Evolutionary conservation across 2,113 vertebrate species (phyloP).

Genomic region (Clarias magur): DNA sequence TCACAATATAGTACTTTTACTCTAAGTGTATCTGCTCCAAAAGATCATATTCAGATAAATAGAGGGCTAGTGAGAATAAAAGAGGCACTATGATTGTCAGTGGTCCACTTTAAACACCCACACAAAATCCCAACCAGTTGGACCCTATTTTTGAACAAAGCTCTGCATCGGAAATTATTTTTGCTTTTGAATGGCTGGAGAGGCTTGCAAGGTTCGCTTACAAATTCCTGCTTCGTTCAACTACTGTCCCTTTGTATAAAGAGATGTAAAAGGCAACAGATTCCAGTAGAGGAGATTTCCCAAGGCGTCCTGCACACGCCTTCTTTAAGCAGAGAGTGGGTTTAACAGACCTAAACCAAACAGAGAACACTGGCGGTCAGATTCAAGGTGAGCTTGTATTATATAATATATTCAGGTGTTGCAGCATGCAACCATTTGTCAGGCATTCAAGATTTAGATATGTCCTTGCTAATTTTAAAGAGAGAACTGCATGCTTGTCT

Average conservation of each 20-base stretch:
- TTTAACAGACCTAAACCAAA: conserved; percentile 29
- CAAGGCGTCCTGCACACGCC: conserved; percentile 53
- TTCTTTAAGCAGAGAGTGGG: neutral
- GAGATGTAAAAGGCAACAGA: conserved; percentile 54
- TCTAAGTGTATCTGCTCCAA: conserved; percentile 51
- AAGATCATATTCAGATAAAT: conserved; percentile 45
- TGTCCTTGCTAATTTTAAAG: conserved; percentile 60
- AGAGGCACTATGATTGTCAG: conserved; percentile 46
- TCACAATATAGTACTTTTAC: conserved; percentile 52
- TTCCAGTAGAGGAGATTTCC: conserved; percentile 63
- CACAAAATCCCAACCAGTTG: conserved; percentile 51
- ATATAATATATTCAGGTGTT: conserved; percentile 51
- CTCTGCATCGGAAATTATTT: conserved; percentile 40
- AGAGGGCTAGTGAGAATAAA: conserved; percentile 57
- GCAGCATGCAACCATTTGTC: conserved; percentile 53
- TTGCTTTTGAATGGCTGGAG: neutral
- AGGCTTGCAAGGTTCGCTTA: conserved; percentile 33
- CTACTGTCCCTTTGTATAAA: conserved; percentile 50
- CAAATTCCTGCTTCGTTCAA: conserved; percentile 57
- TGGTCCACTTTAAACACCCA: conserved; percentile 42
- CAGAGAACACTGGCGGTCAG: conserved; percentile 49
- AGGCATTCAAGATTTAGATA: conserved; percentile 54
- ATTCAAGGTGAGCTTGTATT: conserved; percentile 36
- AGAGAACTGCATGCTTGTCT: conserved; percentile 20
- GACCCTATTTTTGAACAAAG: conserved; percentile 60